A percentile compares a stretch with the other conserved stretches of the same genome.
Evolutionary conservation across 2,888 invertebrate species (phyloP).

Genomic region (Scelioninae gen. 2): DNA sequence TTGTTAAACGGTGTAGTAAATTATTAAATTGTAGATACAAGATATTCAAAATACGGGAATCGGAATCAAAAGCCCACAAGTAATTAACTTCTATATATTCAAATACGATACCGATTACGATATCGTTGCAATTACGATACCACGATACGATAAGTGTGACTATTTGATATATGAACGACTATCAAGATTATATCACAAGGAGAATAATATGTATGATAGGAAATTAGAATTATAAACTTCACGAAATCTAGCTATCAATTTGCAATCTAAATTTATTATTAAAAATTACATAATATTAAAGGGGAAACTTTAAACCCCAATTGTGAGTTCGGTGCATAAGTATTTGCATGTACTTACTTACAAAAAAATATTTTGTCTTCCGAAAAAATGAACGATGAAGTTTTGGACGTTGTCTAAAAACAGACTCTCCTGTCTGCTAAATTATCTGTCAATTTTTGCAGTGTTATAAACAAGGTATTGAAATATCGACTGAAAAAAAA

Average conservation of each 20-base stretch:
- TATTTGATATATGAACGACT: conserved; percentile 33
- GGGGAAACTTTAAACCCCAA: too few species aligned
- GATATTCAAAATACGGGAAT: conserved; percentile 25
- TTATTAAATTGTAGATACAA: neutral
- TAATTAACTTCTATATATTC: conserved; percentile 43
- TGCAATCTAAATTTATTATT: conserved; percentile 2
- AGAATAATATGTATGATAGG: too few species aligned
- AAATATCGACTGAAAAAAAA: conserved; percentile 45
- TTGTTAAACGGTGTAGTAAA: neutral
- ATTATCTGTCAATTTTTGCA: conserved; percentile 29
- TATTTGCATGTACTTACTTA: too few species aligned
- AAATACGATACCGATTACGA: conserved; percentile 35
- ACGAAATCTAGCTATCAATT: too few species aligned
- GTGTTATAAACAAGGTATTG: conserved; percentile 28
- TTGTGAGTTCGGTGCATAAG: too few species aligned
- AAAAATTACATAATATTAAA: too few species aligned
- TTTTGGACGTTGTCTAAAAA: neutral
- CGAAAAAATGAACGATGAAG: neutral
- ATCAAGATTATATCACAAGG: conserved; percentile 14
- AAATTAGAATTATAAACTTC: too few species aligned
- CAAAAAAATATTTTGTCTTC: neutral
- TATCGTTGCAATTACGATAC: conserved; percentile 35
- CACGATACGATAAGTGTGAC: conserved; percentile 24
- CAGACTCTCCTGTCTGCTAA: too few species aligned
- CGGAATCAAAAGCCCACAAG: conserved; percentile 21